A percentile compares a stretch with the other conserved stretches of the same genome.
Conservation (phyloP, 2,113 vertebrate species). For the Myotis davidii region DNA sequence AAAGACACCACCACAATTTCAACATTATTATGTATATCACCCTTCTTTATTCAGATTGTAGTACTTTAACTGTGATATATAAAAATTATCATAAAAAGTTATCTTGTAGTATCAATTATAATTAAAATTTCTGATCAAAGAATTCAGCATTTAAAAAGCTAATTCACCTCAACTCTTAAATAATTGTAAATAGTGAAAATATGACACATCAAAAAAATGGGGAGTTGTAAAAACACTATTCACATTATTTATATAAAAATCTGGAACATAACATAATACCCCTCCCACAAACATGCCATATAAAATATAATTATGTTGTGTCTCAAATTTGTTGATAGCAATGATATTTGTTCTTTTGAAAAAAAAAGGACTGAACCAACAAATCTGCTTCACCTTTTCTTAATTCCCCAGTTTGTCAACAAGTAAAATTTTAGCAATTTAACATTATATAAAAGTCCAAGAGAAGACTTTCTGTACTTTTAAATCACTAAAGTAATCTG, state of each 20-base stretch:
- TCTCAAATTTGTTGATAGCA: background rate
- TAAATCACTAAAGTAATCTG: background rate
- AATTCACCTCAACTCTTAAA: background rate
- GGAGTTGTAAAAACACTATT: background rate
- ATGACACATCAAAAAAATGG: background rate
- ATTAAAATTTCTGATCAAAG: background rate
- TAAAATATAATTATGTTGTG: background rate
- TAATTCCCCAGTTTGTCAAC: background rate
- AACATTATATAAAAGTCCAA: background rate
- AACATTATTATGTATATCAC: background rate
- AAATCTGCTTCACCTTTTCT: background rate
- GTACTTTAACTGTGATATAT: background rate
- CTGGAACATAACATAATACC: background rate
- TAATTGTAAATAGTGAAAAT: constrained; percentile 30
- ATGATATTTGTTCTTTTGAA: background rate
- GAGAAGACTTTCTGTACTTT: background rate
- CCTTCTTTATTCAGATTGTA: background rate
- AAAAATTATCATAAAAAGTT: constrained; percentile 8
- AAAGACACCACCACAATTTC: background rate
- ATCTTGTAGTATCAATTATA: background rate
- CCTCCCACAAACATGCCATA: background rate
- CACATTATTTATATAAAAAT: background rate
- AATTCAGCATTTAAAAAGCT: background rate
- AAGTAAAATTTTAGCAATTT: constrained; percentile 30
- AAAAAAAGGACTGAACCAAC: background rate